Base-by-base conservation (phyloP, 2,888 invertebrate species). In the Cephus runcator region DNA sequence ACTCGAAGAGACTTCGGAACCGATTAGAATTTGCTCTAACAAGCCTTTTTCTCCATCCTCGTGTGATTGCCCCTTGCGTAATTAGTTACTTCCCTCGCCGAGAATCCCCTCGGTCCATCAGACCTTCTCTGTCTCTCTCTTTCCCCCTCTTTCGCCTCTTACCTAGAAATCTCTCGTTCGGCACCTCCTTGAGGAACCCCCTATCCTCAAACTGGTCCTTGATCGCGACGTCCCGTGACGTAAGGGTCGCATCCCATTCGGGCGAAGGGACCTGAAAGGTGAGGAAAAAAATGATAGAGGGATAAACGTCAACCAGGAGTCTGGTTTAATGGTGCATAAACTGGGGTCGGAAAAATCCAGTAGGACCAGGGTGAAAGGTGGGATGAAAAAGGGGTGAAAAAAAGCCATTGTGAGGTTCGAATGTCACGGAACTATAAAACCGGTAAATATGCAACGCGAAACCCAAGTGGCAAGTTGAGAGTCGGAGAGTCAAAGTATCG, bases 301-400 rank as follows among this genome's bases (percentile, higher is more conserved):
- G 86, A 89, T 89, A 88, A 90, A 87, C 87, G 89, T 87, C 88
- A 83, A 84, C 85, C 81, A 84, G 85, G 84, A 86, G 83, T 87
- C 84, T 88, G 85, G 88, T 90, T 90, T 90, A 90, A 90, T 90
- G 90, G 89, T 85, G 90, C 90, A 89, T 90, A 87, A 90, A 90
- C 87, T 88, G 84, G 85, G 85, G 73, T 74, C 69, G 74, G 56
- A 23, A 56, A 23, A 23, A 56, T 23, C 56, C 56, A 23, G 56
- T 56, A 56, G 23, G 23, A 56, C 23, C 23, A 56, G 56, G 23
- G 23, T 40, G 40, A 40, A 40, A 40, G 23, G 56, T 56, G 23
- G 56, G 23, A 23, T 56, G 56, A 9, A 56, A 23, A 56, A 56
- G 56, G 23, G 56, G 23, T 35, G 35, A 9, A 23, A 56, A 56